Conservation (phyloP, 2,888 invertebrate species). For the Malacosoma neustria region DNA sequence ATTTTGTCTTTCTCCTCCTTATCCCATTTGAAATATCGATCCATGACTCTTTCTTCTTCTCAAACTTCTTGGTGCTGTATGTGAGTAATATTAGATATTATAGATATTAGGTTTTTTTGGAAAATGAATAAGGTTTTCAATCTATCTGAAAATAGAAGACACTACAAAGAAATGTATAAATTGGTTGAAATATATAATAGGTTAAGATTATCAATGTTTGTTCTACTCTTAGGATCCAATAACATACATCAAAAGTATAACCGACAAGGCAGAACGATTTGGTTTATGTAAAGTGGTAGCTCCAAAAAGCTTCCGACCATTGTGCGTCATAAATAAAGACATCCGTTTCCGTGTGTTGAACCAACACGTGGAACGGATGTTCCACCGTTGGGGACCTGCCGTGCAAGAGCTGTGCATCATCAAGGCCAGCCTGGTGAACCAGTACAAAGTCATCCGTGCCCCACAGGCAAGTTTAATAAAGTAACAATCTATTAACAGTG, state of each 20-base stretch:
- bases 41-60: too few species aligned
- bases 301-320: slow-evolving; percentile 82
- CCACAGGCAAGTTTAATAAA: slow-evolving; percentile 85
- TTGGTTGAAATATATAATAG: too few species aligned
- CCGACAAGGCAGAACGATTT: slow-evolving; percentile 82
- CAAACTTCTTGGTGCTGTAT: too few species aligned
- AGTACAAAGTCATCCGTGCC: slow-evolving; percentile 81
- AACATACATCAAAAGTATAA: slow-evolving; percentile 87
- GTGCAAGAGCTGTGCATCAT: slow-evolving; percentile 90
- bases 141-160: too few species aligned
- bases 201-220: too few species aligned
- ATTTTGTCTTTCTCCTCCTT: too few species aligned
- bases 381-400: slow-evolving; percentile 92
- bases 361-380: slow-evolving; percentile 92
- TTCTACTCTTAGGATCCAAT: slow-evolving; percentile 80
- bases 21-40: too few species aligned
- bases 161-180: too few species aligned
- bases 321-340: slow-evolving; percentile 88
- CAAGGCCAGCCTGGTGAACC: slow-evolving; percentile 84
- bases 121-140: too few species aligned
- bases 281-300: slow-evolving; percentile 93
- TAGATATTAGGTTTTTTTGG: too few species aligned
- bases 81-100: too few species aligned
- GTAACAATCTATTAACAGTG: too few species aligned
- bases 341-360: slow-evolving; percentile 91